phyloP scores from a whole-genome alignment of 30 jellyfish, hydroid and myxozoan genomes.

The Chironex yamaguchii region DNA sequence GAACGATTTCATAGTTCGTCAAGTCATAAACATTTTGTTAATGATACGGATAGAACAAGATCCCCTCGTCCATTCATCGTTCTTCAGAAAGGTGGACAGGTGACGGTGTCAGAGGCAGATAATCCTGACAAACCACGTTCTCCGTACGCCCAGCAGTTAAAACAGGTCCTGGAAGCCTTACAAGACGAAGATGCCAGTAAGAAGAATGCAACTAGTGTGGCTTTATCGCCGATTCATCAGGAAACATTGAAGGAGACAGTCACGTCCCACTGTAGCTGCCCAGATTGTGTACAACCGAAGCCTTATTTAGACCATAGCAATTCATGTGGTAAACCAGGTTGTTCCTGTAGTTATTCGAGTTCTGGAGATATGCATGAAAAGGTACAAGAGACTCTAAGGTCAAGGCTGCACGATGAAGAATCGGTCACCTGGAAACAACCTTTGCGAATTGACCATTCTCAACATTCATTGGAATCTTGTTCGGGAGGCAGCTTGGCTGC shows the following conservation, averaged over 20 bases:
- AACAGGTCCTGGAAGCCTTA: conserved; percentile 93
- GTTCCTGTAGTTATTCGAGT: not conserved
- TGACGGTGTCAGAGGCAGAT: not conserved
- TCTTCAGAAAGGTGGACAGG: not conserved
- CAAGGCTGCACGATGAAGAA: not conserved
- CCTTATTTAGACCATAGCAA: not conserved
- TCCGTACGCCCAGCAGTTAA: conserved; percentile 93
- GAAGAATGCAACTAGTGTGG: not conserved
- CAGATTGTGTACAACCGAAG: conserved; percentile 67
- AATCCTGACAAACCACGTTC: conserved; percentile 80
- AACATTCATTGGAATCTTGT: not conserved
- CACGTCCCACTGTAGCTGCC: conserved; percentile 55
- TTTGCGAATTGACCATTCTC: not conserved
- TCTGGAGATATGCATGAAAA: not conserved
- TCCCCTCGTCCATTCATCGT: not conserved
- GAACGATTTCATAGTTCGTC: not conserved
- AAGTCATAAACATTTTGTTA: not conserved
- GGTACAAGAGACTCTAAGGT: not conserved
- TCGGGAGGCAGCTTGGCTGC: not conserved
- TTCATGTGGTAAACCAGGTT: not conserved
- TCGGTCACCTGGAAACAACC: not conserved
- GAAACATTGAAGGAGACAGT: conserved; percentile 22
- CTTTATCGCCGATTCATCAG: conserved; percentile 14
- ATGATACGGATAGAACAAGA: not conserved
- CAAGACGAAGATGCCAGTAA: conserved; percentile 91